Evolutionary conservation across 2,113 vertebrate species (phyloP).

Genomic region (Spea bombifrons): DNA sequence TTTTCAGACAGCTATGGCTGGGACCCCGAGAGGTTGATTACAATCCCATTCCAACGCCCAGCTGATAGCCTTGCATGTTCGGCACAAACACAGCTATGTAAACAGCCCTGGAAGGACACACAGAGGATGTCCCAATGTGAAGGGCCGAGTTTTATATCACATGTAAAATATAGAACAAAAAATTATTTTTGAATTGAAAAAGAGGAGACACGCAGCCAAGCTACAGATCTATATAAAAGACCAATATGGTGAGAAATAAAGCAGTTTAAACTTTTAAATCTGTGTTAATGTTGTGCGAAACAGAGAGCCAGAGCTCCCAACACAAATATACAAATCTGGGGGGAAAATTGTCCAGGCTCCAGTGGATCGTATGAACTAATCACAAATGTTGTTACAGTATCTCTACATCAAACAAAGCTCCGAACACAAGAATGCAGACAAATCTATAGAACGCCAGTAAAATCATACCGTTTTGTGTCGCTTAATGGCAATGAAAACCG

Average conservation of each 20-base stretch:
- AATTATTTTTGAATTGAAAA: no score
- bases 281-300: not conserved
- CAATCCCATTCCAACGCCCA: constrained; percentile 11
- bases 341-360: not conserved
- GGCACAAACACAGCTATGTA: constrained; percentile 27
- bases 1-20: constrained; percentile 2
- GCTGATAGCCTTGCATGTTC: constrained; percentile 30
- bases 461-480: not conserved
- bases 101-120: constrained; percentile 17
- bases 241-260: not conserved
- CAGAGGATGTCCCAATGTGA: constrained; percentile 19
- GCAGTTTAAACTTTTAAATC: not conserved
- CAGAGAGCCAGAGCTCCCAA: not conserved
- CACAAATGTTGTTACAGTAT: not conserved
- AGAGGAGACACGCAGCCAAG: no score
- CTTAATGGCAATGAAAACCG: not conserved
- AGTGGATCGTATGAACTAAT: not conserved
- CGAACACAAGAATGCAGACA: not conserved
- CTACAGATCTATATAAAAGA: not conserved
- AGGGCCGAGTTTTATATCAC: not conserved
- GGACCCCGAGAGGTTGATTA: not conserved
- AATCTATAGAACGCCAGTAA: not conserved
- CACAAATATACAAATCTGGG: not conserved
- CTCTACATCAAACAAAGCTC: not conserved
- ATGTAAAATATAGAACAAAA: no score